Base-by-base conservation (phyloP, 2,888 invertebrate genomes). In the Adelphocoris suturalis region DNA sequence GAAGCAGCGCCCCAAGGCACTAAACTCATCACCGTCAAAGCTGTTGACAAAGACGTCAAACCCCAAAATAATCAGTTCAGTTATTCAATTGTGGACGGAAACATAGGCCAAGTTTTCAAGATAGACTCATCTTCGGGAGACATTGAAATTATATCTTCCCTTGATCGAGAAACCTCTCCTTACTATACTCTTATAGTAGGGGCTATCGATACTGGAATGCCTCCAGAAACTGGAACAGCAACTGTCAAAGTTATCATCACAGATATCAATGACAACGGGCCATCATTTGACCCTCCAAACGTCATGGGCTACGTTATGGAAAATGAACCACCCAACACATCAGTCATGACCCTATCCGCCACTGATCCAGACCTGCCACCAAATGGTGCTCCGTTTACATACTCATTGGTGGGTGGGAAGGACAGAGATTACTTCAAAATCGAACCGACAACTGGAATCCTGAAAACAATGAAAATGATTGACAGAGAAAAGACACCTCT, bases 221-320 rank as follows among this genome's bases (percentile, higher is more conserved):
- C 98, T 2, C 97, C 98, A 0, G 97, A 98, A 94, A 98, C 98
- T 80, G 98, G 98, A n/a, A 97, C 97, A 0, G 95, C 98, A 0
- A 95, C 96, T 0, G 97, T 99, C 0, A 96, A 96, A 93, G 96
- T 99, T 87, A 95, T 96, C 37, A 93, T 99, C 0, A 95, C 95
- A 12, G 98, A 99, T 93, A 95, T 98, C n/a, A 99, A 99, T 93
- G 98, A 99, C 93, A 98, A 98, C 93, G 97, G 97, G 0, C 99
- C 98, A 0, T 94, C 96, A 55, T 97, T 99, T 92, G 96, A 96
- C 91, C 94, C 96, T 0, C 94, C 95, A 0, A 95, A 95, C 91
- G 95, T 96, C 27, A 93, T 96, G 75, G 98, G 97, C 0, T 96
- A 96, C 91, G 96, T 99, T 0, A 95, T 95, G 90, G 99, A 99